These are phyloP conservation scores for Cheiracanthium punctorium DNA, from an alignment of 2,888 invertebrate genomes.

Conservation along the genomic window DNA sequence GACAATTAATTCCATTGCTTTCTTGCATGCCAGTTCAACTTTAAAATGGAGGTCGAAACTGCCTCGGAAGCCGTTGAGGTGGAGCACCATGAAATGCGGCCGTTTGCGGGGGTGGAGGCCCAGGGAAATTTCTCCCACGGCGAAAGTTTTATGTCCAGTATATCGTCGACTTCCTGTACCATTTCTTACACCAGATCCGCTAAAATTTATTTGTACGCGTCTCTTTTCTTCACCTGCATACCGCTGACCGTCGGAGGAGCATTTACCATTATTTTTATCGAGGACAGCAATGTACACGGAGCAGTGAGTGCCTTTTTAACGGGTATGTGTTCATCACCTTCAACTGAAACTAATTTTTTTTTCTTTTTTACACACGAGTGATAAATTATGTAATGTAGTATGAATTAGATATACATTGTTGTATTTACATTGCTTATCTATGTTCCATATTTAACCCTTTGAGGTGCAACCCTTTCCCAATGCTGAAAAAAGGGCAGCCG, in stretches of 20 bases:
- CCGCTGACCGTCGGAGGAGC: conserved; percentile 30
- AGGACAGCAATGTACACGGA: conserved; percentile 38
- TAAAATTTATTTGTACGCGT: not conserved
- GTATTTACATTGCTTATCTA: no score
- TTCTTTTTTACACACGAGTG: no score
- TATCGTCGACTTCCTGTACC: conserved; percentile 34
- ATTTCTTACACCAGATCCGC: conserved; percentile 32
- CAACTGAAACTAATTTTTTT: no score
- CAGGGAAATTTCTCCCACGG: not conserved
- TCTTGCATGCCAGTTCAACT: no score
- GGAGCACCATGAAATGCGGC: conserved; percentile 45
- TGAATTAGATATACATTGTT: no score
- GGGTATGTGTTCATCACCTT: conserved; percentile 38
- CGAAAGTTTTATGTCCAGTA: conserved; percentile 45
- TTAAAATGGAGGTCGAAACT: conserved; percentile 31
- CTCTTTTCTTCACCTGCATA: conserved; percentile 21
- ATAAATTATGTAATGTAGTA: no score
- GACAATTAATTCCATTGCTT: no score
- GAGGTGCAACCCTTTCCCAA: no score
- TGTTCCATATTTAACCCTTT: no score
- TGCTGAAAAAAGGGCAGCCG: no score
- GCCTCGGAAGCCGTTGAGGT: conserved; percentile 37
- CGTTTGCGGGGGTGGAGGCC: conserved; percentile 36
- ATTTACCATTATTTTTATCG: conserved; percentile 40
- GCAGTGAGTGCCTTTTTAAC: conserved; percentile 32